phyloP scores from a whole-genome alignment of 2,113 vertebrate species.

The Esox niger region DNA sequence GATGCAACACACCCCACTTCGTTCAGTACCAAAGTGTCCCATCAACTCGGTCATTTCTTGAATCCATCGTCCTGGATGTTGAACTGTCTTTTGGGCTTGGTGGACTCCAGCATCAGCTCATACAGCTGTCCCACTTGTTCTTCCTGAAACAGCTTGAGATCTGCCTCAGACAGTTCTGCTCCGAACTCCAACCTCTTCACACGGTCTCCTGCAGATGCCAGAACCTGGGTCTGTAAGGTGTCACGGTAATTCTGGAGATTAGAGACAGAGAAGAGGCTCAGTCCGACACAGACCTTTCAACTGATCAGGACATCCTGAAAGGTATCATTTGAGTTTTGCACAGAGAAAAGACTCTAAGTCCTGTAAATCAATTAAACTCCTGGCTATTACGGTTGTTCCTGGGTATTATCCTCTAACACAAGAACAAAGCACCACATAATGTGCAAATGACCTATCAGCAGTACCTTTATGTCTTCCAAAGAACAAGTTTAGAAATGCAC shows the following conservation, averaged over 20 bases:
- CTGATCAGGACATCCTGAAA: background rate
- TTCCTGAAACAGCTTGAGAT: slow-evolving; percentile 77
- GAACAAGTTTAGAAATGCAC: too few species aligned
- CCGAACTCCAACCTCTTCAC: slow-evolving; percentile 67
- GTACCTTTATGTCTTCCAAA: too few species aligned
- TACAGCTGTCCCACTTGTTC: slow-evolving; percentile 89
- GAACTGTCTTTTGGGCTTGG: slow-evolving; percentile 80
- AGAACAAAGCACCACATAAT: too few species aligned
- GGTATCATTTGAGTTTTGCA: too few species aligned
- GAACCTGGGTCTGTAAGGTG: slow-evolving; percentile 74
- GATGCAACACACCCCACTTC: background rate
- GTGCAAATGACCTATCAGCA: too few species aligned
- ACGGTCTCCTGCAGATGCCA: slow-evolving; percentile 54
- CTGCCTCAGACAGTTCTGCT: slow-evolving; percentile 71
- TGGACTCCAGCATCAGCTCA: slow-evolving; percentile 88
- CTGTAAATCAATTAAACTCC: too few species aligned
- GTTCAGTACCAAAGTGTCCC: background rate
- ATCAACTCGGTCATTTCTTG: slow-evolving; percentile 44
- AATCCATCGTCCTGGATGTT: slow-evolving; percentile 67
- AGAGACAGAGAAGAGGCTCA: background rate
- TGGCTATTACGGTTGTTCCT: too few species aligned
- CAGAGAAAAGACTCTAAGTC: background rate
- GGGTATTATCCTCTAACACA: too few species aligned
- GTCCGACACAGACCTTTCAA: too few species aligned
- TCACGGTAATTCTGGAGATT: slow-evolving; percentile 64